Evolutionary conservation across 2,888 invertebrate genomes (phyloP), one percentile per base, ranked within the genome.

Genomic region (Bombylius discolor): DNA sequence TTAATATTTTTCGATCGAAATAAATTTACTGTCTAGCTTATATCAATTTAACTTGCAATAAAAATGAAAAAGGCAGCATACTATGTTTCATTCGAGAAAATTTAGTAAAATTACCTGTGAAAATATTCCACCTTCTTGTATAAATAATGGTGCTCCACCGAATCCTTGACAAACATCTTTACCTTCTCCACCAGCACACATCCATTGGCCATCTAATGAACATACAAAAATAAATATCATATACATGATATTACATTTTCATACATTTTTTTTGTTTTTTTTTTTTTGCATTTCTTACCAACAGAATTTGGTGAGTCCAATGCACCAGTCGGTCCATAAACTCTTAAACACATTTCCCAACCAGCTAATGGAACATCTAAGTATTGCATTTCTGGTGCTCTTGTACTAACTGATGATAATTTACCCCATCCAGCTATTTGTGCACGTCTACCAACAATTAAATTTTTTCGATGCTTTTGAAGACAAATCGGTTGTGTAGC

Each of bases 101-200:
- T n/a, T n/a, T n/a, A n/a, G n/a, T 57, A 55, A 64, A n/a, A 23
- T 23, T 66, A 86, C 87, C 79, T 87, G 83, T 54, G 81, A 79
- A 68, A 79, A 79, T 46, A 78, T 78, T 33, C 81, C 81, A 60
- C 81, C 80, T 62, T 82, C 79, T 58, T 76, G 77, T 4, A 83
- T 71, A 53, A 88, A 68, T 5, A 89, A 71, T 0, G 89, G 88
- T 1, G 87, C 85, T 5, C 89, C 89, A 5, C 86, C 88, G 64
- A 87, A 89, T 6, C 88, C 88, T 11, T 85, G 82, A 62, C 89
- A 89, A 0, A 87, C 88, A 67, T 88, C 88, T 61, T 79, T 81
- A 14, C 83, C 83, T 61, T 86, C 84, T 0, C 87, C 88, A 0
- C 89, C 89, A 1, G 85, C 86, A 63, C 87, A 87, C 58, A 87